Evolutionary conservation across 2,797 vertebrate species (phyloP).

Genomic region (Salmo trutta): DNA sequence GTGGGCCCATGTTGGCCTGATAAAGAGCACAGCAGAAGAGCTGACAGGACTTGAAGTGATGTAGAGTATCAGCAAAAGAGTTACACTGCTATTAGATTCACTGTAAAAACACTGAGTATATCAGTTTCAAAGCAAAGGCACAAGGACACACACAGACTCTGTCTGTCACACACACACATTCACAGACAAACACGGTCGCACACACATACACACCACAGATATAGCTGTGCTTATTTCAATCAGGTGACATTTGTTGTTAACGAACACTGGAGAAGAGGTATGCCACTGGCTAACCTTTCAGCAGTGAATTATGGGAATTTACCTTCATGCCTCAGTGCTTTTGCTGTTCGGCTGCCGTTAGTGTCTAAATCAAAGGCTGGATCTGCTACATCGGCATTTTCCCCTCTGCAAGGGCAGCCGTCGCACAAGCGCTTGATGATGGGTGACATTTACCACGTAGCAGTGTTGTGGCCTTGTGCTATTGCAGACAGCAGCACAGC

Average conservation of each 20-base stretch:
- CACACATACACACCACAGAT: slow-evolving; percentile 64
- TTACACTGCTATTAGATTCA: slow-evolving; percentile 49
- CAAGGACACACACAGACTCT: slow-evolving; percentile 38
- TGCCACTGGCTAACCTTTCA: slow-evolving; percentile 86
- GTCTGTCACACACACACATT: slow-evolving; percentile 17
- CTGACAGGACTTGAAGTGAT: slow-evolving; percentile 22
- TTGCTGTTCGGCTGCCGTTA: slow-evolving; percentile 81
- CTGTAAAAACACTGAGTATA: slow-evolving; percentile 58
- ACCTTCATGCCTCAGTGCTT: slow-evolving; percentile 91
- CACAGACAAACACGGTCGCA: slow-evolving; percentile 48
- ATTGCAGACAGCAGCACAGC: slow-evolving; percentile 43
- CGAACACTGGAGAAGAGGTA: slow-evolving; percentile 81
- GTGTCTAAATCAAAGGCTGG: slow-evolving; percentile 93
- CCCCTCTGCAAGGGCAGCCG: slow-evolving; percentile 80
- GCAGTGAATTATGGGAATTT: slow-evolving; percentile 97
- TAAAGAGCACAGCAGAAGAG: slow-evolving; percentile 29
- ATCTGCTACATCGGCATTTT: slow-evolving; percentile 89
- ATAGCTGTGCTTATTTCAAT: slow-evolving; percentile 81
- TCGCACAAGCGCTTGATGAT: slow-evolving; percentile 68
- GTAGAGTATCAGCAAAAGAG: slow-evolving; percentile 30
- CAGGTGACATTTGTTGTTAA: slow-evolving; percentile 86
- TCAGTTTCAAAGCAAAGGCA: slow-evolving; percentile 70
- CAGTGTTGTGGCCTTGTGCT: no score
- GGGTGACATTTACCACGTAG: slow-evolving; percentile 61
- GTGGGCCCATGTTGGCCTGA: slow-evolving; percentile 23